Base-by-base conservation (phyloP, 1,140 invertebrate genomes). In the Diorhabda carinulata region DNA sequence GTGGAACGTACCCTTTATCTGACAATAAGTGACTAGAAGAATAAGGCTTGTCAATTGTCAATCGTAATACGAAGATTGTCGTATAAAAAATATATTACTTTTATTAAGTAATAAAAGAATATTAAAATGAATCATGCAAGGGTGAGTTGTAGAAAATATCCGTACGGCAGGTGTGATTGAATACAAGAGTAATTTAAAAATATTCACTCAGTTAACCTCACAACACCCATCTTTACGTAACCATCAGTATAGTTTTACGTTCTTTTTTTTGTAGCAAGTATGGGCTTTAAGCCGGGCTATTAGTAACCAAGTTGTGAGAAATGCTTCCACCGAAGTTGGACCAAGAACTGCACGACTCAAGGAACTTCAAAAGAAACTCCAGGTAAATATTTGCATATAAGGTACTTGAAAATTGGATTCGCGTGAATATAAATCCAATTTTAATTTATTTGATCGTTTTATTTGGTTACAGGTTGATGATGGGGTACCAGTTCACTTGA, bases 401-500 rank as follows among this genome's bases (percentile, higher is more conserved):
- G 47, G 47, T 4, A 52, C n/a, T 52, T 52, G 4, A 6, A 52
- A 52, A 52, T 25, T 25, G 25, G 25, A 25, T 25, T 25, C 25
- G 25, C 25, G 25, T 25, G 25, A 25, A 25, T 25, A 25, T 25
- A 25, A 25, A 25, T 25, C 25, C 25, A 25, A 25, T 25, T 25
- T 25, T 4, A 52, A 52, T 8, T n/a, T 52, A 4, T 8, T 8
- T 2, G 47, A 52, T 3, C n/a, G 47, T 4, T 52, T 4, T 64
- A 74, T 59, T 10, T 60, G 42, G 8, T 72, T 77, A 43, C 77
- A 88, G 84, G 77, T 79, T 57, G 81, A 85, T 25, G 85, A 89
- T 78, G 87, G 83, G 6, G 76, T 82, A 61, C 87, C 87, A 2
- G 78, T 88, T 25, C 87, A 85, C 74, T 76, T 89, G 25, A 90